These are phyloP conservation scores for Myotis planiceps DNA, from an alignment of 2,797 vertebrate species.

Conservation along the genomic window DNA sequence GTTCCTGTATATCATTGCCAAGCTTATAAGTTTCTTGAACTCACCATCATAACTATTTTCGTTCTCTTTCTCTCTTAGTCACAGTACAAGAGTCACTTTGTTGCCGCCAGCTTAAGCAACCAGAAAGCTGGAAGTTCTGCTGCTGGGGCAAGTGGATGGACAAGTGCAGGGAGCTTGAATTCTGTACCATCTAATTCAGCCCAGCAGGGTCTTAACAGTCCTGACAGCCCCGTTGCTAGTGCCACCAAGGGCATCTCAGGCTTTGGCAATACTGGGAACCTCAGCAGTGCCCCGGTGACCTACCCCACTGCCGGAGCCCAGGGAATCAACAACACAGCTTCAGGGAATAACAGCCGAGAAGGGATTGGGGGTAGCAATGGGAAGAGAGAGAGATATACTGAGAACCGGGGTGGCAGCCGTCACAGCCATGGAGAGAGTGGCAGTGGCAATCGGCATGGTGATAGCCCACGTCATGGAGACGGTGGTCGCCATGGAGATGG, in stretches of 20 bases:
- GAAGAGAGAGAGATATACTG: slow-evolving; percentile 58
- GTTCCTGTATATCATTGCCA: neutral
- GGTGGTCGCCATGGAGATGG: slow-evolving; percentile 83
- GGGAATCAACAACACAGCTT: slow-evolving; percentile 73
- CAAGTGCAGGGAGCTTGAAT: slow-evolving; percentile 97
- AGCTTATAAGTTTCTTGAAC: neutral
- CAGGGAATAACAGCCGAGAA: slow-evolving; percentile 81
- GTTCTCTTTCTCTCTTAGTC: slow-evolving; percentile 87
- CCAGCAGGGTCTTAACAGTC: slow-evolving; percentile 73
- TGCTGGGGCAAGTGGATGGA: slow-evolving; percentile 95
- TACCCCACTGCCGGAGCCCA: slow-evolving; percentile 77
- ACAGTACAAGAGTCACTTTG: slow-evolving; percentile 98
- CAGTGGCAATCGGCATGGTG: slow-evolving; percentile 81
- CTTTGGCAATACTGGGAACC: slow-evolving; percentile 92
- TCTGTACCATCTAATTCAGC: slow-evolving; percentile 91
- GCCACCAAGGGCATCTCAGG: slow-evolving; percentile 87
- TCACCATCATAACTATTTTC: neutral
- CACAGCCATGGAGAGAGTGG: slow-evolving; percentile 85
- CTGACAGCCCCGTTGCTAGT: slow-evolving; percentile 71
- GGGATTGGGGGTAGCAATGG: slow-evolving; percentile 73
- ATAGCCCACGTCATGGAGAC: slow-evolving; percentile 79
- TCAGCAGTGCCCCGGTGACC: slow-evolving; percentile 92
- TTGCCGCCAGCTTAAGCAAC: slow-evolving; percentile 94
- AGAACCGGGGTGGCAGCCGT: slow-evolving; percentile 63
- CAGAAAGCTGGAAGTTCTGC: slow-evolving; percentile 94